Conservation (phyloP, 53 echinoderm and acorn worm genomes). For the Patiria pectinifera region DNA sequence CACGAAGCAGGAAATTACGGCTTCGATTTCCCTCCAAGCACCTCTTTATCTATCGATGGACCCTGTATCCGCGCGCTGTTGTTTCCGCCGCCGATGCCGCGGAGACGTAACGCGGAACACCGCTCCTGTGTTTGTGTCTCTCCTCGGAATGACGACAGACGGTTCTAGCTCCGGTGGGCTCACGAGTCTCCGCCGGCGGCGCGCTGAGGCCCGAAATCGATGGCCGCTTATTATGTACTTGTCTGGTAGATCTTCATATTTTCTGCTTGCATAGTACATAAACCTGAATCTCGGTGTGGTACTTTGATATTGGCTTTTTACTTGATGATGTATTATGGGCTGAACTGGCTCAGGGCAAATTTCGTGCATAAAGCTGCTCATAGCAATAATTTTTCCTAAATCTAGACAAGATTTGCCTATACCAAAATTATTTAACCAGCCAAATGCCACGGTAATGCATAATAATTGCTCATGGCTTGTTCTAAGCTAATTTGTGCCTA, state of each 20-base stretch:
- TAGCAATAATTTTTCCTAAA: too few relatives aligned
- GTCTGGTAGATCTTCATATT: neutral
- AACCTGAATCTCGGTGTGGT: neutral
- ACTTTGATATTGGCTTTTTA: too few relatives aligned
- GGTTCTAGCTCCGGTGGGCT: neutral
- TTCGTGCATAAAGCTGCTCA: too few relatives aligned
- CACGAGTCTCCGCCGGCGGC: neutral
- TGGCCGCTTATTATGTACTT: neutral
- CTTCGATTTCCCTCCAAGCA: conserved; percentile 50
- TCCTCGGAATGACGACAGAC: neutral
- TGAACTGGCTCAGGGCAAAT: too few relatives aligned
- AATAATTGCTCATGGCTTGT: too few relatives aligned
- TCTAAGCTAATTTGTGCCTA: too few relatives aligned
- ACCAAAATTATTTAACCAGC: too few relatives aligned
- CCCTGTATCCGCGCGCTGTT: conserved; percentile 43
- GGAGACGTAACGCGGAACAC: neutral
- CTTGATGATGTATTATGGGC: too few relatives aligned
- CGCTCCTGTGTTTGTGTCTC: neutral
- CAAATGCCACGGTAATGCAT: too few relatives aligned
- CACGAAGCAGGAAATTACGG: conserved; percentile 25
- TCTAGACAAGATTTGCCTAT: too few relatives aligned
- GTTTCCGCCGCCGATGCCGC: conserved; percentile 48
- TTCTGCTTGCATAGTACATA: neutral
- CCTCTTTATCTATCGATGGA: conserved; percentile 56
- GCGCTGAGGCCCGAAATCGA: neutral